Percentiles rank a stretch among this genome's conserved stretches.
These are phyloP conservation scores for Microcaecilia unicolor DNA, from an alignment of 2,797 vertebrate genomes.

Conservation along the genomic window DNA sequence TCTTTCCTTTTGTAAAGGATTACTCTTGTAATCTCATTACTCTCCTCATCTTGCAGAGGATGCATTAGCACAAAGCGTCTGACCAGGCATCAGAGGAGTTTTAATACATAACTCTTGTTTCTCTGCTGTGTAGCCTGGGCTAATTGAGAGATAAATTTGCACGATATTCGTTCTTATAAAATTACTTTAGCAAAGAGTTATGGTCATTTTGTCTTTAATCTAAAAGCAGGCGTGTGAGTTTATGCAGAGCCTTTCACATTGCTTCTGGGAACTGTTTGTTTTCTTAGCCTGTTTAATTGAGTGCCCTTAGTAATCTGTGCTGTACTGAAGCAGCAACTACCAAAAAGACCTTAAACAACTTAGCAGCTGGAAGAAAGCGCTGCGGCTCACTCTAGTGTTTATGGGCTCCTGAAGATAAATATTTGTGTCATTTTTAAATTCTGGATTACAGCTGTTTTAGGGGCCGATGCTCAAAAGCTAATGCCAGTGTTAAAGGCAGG, in stretches of 20 bases:
- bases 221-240: conserved; percentile 64
- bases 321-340: conserved; percentile 60
- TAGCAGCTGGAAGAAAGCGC: too few relatives aligned
- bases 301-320: conserved; percentile 64
- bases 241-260: conserved; percentile 59
- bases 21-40: conserved; percentile 59
- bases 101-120: conserved; percentile 54
- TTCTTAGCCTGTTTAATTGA: conserved; percentile 50
- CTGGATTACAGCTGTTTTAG: too few relatives aligned
- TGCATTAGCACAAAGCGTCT: conserved; percentile 53
- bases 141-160: conserved; percentile 53
- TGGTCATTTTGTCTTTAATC: conserved; percentile 62
- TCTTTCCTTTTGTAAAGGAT: conserved; percentile 58
- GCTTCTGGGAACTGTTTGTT: conserved; percentile 46
- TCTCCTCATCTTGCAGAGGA: conserved; percentile 52
- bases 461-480: too few relatives aligned
- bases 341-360: too few relatives aligned
- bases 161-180: conserved; percentile 32
- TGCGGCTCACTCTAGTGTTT: too few relatives aligned
- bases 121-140: conserved; percentile 37
- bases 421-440: too few relatives aligned
- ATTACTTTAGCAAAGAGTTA: conserved; percentile 49
- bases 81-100: conserved; percentile 52
- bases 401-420: too few relatives aligned
- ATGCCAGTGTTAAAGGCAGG: too few relatives aligned